Conservation (phyloP, 2,888 invertebrate species). For the Spodoptera exigua region DNA sequence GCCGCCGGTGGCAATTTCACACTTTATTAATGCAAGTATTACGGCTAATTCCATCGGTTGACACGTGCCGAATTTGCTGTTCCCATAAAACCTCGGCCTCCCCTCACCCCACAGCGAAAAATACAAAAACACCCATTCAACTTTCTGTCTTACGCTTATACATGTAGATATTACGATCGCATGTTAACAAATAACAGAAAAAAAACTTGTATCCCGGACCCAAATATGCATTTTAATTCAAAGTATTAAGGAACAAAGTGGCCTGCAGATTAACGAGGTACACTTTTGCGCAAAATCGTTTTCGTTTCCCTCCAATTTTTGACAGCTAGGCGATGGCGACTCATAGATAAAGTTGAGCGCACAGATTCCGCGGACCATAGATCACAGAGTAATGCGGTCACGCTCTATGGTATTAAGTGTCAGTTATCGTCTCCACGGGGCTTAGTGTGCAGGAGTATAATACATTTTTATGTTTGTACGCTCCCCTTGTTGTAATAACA, state of each 20-base stretch:
- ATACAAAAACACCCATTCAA: slow-evolving; percentile 65
- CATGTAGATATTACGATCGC: slow-evolving; percentile 59
- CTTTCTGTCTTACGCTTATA: slow-evolving; percentile 64
- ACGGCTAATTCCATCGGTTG: slow-evolving; percentile 86
- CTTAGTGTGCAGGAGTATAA: slow-evolving; percentile 78
- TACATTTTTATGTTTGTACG: slow-evolving; percentile 84
- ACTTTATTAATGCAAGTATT: slow-evolving; percentile 89
- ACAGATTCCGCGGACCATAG: slow-evolving; percentile 83
- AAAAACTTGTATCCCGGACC: slow-evolving; percentile 40
- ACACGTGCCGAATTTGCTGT: slow-evolving; percentile 88
- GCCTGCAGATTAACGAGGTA: slow-evolving; percentile 55
- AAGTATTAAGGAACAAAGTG: slow-evolving; percentile 65
- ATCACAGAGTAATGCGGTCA: slow-evolving; percentile 89
- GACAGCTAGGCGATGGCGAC: slow-evolving; percentile 74
- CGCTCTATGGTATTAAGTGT: slow-evolving; percentile 89
- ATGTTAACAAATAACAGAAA: slow-evolving; percentile 40
- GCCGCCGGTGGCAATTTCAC: slow-evolving; percentile 87
- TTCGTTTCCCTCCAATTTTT: slow-evolving; percentile 77
- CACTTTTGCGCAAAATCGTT: slow-evolving; percentile 68
- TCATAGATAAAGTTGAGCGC: slow-evolving; percentile 79
- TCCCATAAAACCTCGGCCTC: slow-evolving; percentile 82
- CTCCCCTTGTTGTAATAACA: slow-evolving; percentile 87
- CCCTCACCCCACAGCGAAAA: slow-evolving; percentile 60
- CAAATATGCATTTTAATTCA: slow-evolving; percentile 69
- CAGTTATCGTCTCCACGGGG: slow-evolving; percentile 88